Percentiles rank a stretch among this genome's conserved stretches.
Conservation (phyloP, 2,888 invertebrate genomes). For the Boloria selene region DNA sequence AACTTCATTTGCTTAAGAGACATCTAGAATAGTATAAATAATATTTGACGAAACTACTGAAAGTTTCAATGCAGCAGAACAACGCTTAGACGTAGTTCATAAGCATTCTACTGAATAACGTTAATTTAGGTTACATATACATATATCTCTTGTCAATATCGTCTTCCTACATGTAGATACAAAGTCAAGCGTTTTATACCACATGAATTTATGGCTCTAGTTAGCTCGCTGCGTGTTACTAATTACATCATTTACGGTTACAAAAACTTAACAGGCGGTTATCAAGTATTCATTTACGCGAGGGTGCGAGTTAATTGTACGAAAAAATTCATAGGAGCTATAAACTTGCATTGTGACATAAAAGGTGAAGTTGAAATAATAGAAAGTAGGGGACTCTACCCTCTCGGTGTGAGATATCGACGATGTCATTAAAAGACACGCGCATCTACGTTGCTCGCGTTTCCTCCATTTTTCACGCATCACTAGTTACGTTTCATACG, state of each 20-base stretch:
- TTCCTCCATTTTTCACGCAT: constrained; percentile 57
- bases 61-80: constrained; percentile 20
- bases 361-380: constrained; percentile 74
- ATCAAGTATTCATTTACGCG: constrained; percentile 54
- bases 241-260: constrained; percentile 67
- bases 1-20: background rate
- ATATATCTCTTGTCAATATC: constrained; percentile 22
- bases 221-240: constrained; percentile 31
- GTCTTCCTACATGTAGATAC: constrained; percentile 18
- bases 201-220: constrained; percentile 27
- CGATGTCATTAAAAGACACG: constrained; percentile 60
- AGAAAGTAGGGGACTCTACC: constrained; percentile 58
- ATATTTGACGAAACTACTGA: constrained; percentile 12
- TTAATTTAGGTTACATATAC: constrained; percentile 30
- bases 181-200: constrained; percentile 33
- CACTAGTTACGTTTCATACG: constrained; percentile 51
- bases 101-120: constrained; percentile 31
- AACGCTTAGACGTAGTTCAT: constrained; percentile 25
- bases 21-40: constrained; percentile 7
- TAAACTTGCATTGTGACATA: constrained; percentile 72
- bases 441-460: constrained; percentile 47
- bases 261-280: constrained; percentile 61
- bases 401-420: constrained; percentile 52
- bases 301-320: constrained; percentile 72
- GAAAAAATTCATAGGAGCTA: constrained; percentile 72